Evolutionary conservation across 92 coral and sea anemone genomes (phyloP), one percentile per base, ranked within the genome.

Genomic region (Pocillopora grandis): DNA sequence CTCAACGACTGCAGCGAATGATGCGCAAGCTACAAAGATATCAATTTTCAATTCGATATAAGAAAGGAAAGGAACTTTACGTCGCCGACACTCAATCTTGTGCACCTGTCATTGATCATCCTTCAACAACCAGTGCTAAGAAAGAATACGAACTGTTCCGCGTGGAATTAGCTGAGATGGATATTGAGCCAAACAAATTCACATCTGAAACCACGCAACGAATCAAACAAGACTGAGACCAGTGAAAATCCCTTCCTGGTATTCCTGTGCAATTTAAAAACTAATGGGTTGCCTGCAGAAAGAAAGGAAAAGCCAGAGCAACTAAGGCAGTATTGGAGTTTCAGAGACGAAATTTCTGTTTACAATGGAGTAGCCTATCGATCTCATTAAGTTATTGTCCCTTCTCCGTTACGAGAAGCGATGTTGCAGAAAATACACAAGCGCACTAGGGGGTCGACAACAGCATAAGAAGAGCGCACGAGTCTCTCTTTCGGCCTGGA

Each of bases 251-350:
- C 77, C 16, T 35, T 68, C 57, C 69, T 81, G 55, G 37, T 78
- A 81, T 77, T 64, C 31, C n/a, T 70, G 76, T 36, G 31, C 15
- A 20, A 11, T 23, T 13, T 23, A 63, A 18, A 58, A 56, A 63
- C 19, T 9, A 63, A 63, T 19, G 67, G 67, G 18, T 63, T 20
- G 67, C 7, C 67, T 63, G 67, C 18, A 5, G 67, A 63, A 27
- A 62, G 66, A 12, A 65, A 79, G 60, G 62, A 79, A 36, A 48
- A 64, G 17, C 83, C 83, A n/a, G 83, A 79, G 83, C 83, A 27
- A 79, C 62, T 79, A 14, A 79, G 74, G 74, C 58, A 36, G 83
- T 79, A 79, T 33, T 79, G 83, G 74, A 64, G 71, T 36, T 79
- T 19, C 71, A 79, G 27, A 60, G 83, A 79, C 71, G 83, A 79